Conservation (phyloP, 2,113 vertebrate species). For the Atlantisia rogersi region DNA sequence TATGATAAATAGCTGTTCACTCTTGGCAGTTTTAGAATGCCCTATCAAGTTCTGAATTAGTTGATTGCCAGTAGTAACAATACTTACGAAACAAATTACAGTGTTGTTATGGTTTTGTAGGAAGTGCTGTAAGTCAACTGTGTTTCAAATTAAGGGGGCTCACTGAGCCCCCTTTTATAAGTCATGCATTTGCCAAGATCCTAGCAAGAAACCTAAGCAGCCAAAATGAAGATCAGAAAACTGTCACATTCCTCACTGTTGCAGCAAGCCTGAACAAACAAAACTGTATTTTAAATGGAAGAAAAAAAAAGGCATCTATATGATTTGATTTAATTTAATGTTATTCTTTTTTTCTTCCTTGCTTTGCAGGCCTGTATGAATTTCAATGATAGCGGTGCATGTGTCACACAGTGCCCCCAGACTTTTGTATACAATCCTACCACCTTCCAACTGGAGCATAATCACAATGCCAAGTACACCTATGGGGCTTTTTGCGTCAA, state of each 20-base stretch:
- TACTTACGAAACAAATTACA: background rate
- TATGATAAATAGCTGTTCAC: constrained; percentile 19
- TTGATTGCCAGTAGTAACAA: background rate
- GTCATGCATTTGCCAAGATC: background rate
- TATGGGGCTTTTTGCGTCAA: constrained; percentile 98
- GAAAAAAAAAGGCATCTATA: fast-evolving
- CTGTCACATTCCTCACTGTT: background rate
- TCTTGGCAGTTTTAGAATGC: background rate
- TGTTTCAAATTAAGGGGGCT: background rate
- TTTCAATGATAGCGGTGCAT: constrained; percentile 97
- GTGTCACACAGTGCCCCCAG: constrained; percentile 96
- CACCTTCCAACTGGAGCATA: constrained; percentile 93
- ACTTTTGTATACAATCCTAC: constrained; percentile 97
- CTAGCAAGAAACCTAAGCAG: background rate
- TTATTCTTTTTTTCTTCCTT: background rate
- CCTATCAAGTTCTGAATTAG: background rate
- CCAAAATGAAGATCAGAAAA: background rate
- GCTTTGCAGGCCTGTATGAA: constrained; percentile 92
- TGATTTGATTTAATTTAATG: background rate
- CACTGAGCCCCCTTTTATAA: background rate
- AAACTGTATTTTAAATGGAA: background rate
- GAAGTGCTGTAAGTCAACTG: background rate
- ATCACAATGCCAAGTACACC: constrained; percentile 95
- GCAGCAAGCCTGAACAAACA: background rate
- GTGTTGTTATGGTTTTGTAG: background rate